Percentiles rank a stretch among this genome's conserved stretches.
These are phyloP conservation scores for Dicycla oo DNA, from an alignment of 2,888 invertebrate genomes.

Conservation along the genomic window DNA sequence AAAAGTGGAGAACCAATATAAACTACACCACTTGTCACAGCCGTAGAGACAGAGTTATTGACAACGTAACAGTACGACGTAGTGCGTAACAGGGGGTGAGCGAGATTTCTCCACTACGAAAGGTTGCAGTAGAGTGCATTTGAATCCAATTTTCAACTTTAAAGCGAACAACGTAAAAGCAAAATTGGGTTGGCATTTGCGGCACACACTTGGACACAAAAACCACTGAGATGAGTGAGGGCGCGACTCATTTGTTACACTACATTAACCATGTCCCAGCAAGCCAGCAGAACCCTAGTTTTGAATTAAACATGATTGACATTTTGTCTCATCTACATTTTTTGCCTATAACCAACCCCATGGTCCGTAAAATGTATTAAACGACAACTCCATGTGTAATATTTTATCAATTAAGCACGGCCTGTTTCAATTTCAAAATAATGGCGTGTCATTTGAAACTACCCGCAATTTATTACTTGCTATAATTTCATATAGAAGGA, in stretches of 20 bases:
- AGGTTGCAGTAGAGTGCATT: slow-evolving; percentile 32
- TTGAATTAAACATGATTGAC: slow-evolving; percentile 82
- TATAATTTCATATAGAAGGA: slow-evolving; percentile 79
- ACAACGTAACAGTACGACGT: slow-evolving; percentile 69
- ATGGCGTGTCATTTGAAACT: slow-evolving; percentile 79
- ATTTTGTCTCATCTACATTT: slow-evolving; percentile 87
- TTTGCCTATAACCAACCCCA: slow-evolving; percentile 81
- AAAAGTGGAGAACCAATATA: slow-evolving; percentile 76
- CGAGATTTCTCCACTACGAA: slow-evolving; percentile 54
- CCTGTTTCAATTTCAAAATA: slow-evolving; percentile 83
- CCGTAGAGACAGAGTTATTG: slow-evolving; percentile 75
- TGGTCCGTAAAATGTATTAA: slow-evolving; percentile 87
- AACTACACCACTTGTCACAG: slow-evolving; percentile 71
- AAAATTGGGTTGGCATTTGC: slow-evolving; percentile 44
- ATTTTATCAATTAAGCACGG: slow-evolving; percentile 88
- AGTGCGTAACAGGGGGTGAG: slow-evolving; percentile 55
- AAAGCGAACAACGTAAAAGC: slow-evolving; percentile 35
- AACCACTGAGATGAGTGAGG: slow-evolving; percentile 71
- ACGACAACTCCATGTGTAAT: slow-evolving; percentile 82
- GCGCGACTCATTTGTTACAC: slow-evolving; percentile 78
- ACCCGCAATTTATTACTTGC: slow-evolving; percentile 79
- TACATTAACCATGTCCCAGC: slow-evolving; percentile 79
- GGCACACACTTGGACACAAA: slow-evolving; percentile 53
- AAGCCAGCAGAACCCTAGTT: slow-evolving; percentile 72
- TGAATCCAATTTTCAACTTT: slow-evolving; percentile 62